A percentile compares a stretch with the other conserved stretches of the same genome.
These are phyloP conservation scores for Chloroceryle amazona DNA, from an alignment of 2,797 vertebrate species.

Conservation along the genomic window DNA sequence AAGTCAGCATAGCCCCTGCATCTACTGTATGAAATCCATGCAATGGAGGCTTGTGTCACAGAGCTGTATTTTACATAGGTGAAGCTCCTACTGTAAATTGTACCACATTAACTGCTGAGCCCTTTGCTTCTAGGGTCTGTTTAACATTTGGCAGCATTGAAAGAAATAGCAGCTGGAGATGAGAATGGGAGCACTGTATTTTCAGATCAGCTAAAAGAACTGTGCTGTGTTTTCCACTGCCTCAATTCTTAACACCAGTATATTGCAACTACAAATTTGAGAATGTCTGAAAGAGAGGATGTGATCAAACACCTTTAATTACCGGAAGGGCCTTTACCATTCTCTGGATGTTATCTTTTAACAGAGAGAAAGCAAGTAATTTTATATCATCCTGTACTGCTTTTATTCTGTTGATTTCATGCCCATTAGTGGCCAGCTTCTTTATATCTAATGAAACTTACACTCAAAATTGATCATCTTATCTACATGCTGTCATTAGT, in stretches of 20 bases:
- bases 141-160: neutral
- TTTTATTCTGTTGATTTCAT: slow-evolving; percentile 10
- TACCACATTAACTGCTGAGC: slow-evolving; percentile 24
- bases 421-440: neutral
- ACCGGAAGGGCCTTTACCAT: neutral
- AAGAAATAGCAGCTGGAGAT: neutral
- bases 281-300: neutral
- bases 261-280: neutral
- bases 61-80: slow-evolving; percentile 19
- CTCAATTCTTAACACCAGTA: neutral
- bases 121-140: slow-evolving; percentile 22
- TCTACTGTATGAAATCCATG: neutral
- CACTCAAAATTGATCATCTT: neutral
- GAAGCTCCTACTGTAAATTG: slow-evolving; percentile 21
- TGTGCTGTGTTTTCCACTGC: neutral
- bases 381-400: slow-evolving; percentile 5
- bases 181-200: neutral
- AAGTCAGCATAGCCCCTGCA: neutral
- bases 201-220: neutral
- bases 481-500: neutral
- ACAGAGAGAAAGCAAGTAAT: neutral
- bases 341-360: neutral
- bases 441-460: neutral
- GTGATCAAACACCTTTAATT: neutral
- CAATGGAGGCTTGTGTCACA: neutral